Conservation (phyloP, 2,113 vertebrate species). For the Pluvianellus socialis region DNA sequence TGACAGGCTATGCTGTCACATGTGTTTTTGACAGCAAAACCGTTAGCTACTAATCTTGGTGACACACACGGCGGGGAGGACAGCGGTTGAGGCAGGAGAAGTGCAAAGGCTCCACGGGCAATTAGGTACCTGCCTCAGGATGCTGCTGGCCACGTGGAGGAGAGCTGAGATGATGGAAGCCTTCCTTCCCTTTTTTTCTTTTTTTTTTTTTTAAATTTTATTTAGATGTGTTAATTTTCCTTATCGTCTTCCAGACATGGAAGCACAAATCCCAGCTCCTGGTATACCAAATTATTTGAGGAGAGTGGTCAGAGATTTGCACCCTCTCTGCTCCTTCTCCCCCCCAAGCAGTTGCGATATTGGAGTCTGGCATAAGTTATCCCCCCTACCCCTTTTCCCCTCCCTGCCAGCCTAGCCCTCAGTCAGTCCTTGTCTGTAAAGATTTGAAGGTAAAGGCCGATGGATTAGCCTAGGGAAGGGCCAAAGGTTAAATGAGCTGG, state of each 20-base stretch:
- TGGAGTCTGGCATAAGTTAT: background rate
- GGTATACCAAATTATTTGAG: background rate
- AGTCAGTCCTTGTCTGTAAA: conserved; percentile 14
- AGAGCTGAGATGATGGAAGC: background rate
- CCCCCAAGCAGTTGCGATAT: background rate
- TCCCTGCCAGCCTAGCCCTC: background rate
- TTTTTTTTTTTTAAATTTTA: background rate
- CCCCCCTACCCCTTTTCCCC: background rate
- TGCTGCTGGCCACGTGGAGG: fast-evolving
- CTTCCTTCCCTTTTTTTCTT: background rate
- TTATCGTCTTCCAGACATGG: background rate
- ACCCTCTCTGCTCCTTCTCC: background rate
- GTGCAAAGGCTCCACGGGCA: background rate
- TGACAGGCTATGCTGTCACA: background rate
- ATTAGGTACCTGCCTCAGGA: background rate
- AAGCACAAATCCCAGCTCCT: background rate
- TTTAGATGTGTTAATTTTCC: background rate
- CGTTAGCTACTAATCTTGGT: background rate
- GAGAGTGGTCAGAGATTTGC: background rate
- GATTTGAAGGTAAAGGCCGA: conserved; percentile 54
- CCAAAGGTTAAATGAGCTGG: conserved; percentile 73
- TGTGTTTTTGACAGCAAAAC: background rate
- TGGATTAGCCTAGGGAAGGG: conserved; percentile 63
- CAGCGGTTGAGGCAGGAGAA: background rate
- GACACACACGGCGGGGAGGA: background rate